Conservation (phyloP, 2,113 vertebrate species). For the Misgurnus mizolepis region DNA sequence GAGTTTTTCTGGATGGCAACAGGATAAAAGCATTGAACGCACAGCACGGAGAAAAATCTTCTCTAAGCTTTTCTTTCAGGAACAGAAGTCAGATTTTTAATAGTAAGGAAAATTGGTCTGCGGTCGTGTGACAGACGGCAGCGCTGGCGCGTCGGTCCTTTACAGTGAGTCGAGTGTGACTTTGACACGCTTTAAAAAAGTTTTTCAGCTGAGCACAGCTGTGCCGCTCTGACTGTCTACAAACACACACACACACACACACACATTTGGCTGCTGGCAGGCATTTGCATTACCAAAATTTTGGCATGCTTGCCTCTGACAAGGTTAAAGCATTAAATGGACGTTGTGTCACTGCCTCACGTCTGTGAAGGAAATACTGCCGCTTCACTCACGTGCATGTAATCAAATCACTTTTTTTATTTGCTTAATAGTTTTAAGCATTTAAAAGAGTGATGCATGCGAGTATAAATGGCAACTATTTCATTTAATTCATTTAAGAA, state of each 20-base stretch:
- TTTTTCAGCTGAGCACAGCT: conserved; percentile 24
- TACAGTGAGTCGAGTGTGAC: conserved; percentile 38
- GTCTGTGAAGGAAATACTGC: neutral
- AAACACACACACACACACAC: neutral
- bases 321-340: conserved; percentile 30
- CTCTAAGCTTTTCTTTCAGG: neutral
- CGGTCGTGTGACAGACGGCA: conserved; percentile 13
- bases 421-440: neutral
- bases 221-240: conserved; percentile 16
- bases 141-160: neutral
- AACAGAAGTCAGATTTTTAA: conserved; percentile 36
- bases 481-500: neutral
- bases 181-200: conserved; percentile 44
- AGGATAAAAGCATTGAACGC: neutral
- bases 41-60: neutral
- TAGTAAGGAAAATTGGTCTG: conserved; percentile 42
- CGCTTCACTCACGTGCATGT: neutral
- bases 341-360: conserved; percentile 28
- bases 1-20: conserved; percentile 38
- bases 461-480: neutral
- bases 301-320: conserved; percentile 38
- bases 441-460: neutral
- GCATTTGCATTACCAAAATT: conserved; percentile 38
- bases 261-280: conserved; percentile 18
- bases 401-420: neutral